These are phyloP conservation scores for Diadophis punctatus DNA, from an alignment of 2,113 vertebrate genomes.

Conservation along the genomic window DNA sequence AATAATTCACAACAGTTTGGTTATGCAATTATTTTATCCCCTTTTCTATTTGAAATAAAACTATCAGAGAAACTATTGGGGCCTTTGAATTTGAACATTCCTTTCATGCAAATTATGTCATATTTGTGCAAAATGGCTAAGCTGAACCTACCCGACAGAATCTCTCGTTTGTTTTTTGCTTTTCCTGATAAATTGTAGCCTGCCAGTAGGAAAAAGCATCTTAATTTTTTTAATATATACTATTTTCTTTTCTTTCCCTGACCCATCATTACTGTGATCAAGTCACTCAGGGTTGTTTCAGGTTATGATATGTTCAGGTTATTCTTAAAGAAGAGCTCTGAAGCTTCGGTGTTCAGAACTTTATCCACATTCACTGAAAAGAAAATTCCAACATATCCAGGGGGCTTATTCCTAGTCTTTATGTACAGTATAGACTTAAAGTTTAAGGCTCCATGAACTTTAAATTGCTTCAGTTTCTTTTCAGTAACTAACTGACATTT, in stretches of 20 bases:
- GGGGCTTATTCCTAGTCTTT: background rate
- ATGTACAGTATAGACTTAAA: background rate
- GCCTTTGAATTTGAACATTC: constrained; percentile 3
- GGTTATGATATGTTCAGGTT: background rate
- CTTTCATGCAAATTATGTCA: constrained; percentile 4
- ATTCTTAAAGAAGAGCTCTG: constrained; percentile 3
- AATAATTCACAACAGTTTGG: background rate
- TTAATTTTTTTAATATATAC: background rate
- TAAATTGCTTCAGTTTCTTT: background rate
- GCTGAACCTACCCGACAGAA: background rate
- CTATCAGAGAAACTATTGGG: background rate
- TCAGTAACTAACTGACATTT: background rate
- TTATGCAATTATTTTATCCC: background rate
- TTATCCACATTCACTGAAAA: background rate
- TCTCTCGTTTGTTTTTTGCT: background rate
- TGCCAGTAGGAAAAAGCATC: background rate
- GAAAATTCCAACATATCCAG: background rate
- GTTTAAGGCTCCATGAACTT: background rate
- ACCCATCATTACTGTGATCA: constrained; percentile 13
- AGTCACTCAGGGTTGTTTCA: background rate
- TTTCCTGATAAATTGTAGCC: background rate
- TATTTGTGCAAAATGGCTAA: background rate
- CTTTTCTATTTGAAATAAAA: constrained; percentile 3
- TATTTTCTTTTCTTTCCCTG: constrained; percentile 19
- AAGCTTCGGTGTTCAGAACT: background rate